phyloP scores from a whole-genome alignment of 2,113 vertebrate species.

The Macroglossus sobrinus region DNA sequence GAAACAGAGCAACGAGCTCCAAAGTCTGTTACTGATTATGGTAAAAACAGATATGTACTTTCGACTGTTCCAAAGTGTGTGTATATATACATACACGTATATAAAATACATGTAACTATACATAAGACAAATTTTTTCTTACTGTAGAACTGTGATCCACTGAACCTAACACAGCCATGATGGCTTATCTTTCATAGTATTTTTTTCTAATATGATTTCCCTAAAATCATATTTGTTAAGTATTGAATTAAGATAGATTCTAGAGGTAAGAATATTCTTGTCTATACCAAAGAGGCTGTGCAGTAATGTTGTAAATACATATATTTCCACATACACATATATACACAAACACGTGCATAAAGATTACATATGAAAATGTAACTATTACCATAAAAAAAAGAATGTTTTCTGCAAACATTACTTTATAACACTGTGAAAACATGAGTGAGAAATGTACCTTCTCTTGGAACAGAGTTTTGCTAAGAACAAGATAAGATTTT shows the following conservation, averaged over 20 bases:
- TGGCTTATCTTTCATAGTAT: background rate
- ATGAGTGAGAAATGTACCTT: background rate
- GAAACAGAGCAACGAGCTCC: constrained; percentile 93
- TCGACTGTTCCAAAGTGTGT: background rate
- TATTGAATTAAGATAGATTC: constrained; percentile 26
- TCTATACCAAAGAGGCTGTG: background rate
- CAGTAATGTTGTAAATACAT: background rate
- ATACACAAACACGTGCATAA: background rate
- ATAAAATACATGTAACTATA: background rate
- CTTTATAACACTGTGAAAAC: background rate
- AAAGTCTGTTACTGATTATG: constrained; percentile 95
- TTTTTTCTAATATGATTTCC: background rate
- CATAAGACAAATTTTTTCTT: background rate
- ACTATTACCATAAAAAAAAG: background rate
- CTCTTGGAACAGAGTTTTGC: background rate
- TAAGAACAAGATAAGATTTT: background rate
- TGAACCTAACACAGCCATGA: background rate
- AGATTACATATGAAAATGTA: background rate
- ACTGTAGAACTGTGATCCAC: background rate
- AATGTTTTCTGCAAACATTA: background rate
- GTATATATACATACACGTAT: background rate
- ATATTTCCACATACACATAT: background rate
- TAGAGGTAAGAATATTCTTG: background rate
- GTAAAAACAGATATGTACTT: constrained; percentile 82
- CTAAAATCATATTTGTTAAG: constrained; percentile 5